Evolutionary conservation across 2,888 invertebrate genomes (phyloP), one percentile per base, ranked within the genome.

Genomic region (Gryllus longicercus): DNA sequence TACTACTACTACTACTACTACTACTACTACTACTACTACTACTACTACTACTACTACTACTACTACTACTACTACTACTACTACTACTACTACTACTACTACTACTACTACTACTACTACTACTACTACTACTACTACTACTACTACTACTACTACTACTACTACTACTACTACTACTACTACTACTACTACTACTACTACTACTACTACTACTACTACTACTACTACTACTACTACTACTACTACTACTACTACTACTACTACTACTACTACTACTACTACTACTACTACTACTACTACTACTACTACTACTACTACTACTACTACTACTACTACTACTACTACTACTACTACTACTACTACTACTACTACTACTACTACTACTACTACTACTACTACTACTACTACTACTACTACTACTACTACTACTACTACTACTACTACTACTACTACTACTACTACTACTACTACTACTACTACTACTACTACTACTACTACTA

Each of bases 121-220:
- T 80, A 80, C 80, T 80, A 81, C 80, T 81, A 80, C 80, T 81
- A 81, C 80, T 80, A 80, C 80, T 80, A 80, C 80, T 81, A 80
- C 80, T 81, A 80, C 80, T 80, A 81, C 80, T 80, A 80, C 80
- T 80, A 80, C 80, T 76, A 80, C 80, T 80, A 80, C 80, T 75
- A 80, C 80, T 80, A 80, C 80, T 75, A 76, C 80, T 80, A 80
- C 80, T 80, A 80, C 80, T 75, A 80, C 80, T 80, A 80, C 80
- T 80, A 80, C 80, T 80, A 80, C 80, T 81, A 80, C 80, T 80
- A 81, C 80, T 80, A 81, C 80, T 80, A 80, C 80, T 80, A 80
- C 80, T 81, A 80, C 80, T 80, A 80, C 80, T 81, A 80, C 80
- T 80, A 80, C 80, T 80, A 80, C 80, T 81, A 80, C 80, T 80